phyloP scores from a whole-genome alignment of 92 coral and sea anemone species.

The Zoanthus sociatus region DNA sequence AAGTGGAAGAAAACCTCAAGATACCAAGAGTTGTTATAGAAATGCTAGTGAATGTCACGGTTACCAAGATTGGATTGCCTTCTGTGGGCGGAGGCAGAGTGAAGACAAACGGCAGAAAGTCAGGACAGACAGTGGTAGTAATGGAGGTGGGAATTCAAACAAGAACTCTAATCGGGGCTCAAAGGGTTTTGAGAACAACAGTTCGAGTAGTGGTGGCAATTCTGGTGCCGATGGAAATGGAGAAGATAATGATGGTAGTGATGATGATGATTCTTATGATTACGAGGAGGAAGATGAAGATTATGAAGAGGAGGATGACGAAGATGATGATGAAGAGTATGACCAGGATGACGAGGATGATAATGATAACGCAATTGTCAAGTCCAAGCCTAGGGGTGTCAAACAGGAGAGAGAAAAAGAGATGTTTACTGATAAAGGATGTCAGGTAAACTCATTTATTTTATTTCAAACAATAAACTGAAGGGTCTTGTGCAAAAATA shows the following conservation, averaged over 20 bases:
- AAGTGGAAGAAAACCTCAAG: not conserved
- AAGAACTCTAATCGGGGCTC: constrained; percentile 23
- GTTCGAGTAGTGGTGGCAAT: constrained; percentile 97
- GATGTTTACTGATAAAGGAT: constrained; percentile 56
- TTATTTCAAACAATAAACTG: not conserved
- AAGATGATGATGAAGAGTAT: constrained; percentile 82
- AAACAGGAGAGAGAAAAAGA: constrained; percentile 81
- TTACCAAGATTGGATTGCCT: constrained; percentile 29
- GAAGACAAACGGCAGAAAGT: constrained; percentile 22
- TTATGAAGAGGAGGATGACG: constrained; percentile 91
- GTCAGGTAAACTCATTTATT: not conserved
- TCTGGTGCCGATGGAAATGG: constrained; percentile 99
- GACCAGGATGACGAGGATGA: constrained; percentile 88
- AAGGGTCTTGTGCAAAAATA: no score
- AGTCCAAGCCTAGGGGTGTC: constrained; percentile 64
- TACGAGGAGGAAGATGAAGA: constrained; percentile 85
- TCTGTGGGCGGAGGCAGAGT: constrained; percentile 35
- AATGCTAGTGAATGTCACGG: not conserved
- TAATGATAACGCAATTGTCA: constrained; percentile 50
- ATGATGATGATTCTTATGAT: constrained; percentile 93
- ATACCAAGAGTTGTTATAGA: not conserved
- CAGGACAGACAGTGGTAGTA: constrained; percentile 23
- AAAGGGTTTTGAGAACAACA: constrained; percentile 69
- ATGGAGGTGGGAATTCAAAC: constrained; percentile 33
- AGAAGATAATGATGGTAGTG: constrained; percentile 87